Percentiles rank a stretch among this genome's conserved stretches.
Conservation (phyloP, 2,888 invertebrate species). For the Campoplex capitator region DNA sequence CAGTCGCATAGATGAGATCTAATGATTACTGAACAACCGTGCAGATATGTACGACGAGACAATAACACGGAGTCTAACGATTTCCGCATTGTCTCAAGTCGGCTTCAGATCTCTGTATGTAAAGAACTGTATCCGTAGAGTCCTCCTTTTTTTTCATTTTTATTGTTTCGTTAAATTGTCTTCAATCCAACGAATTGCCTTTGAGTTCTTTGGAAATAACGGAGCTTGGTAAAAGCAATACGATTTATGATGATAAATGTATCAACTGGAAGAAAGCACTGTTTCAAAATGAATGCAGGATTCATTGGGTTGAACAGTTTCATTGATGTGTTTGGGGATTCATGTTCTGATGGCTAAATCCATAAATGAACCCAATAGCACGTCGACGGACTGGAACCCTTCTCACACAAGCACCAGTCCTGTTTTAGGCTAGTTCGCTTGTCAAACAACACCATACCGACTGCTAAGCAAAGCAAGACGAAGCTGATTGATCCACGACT, state of each 20-base stretch:
- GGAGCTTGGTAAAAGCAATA: neutral
- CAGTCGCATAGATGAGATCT: conserved; percentile 50
- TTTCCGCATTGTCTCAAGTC: conserved; percentile 53
- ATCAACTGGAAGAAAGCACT: neutral
- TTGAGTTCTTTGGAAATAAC: neutral
- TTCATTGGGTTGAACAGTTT: conserved; percentile 4
- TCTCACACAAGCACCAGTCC: neutral
- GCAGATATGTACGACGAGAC: conserved; percentile 16
- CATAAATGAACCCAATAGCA: neutral
- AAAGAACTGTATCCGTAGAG: neutral
- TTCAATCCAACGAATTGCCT: neutral
- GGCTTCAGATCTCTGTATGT: neutral
- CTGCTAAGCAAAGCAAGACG: conserved; percentile 19
- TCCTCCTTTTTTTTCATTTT: neutral
- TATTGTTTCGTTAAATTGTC: conserved; percentile 9
- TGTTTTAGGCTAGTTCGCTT: neutral
- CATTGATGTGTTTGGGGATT: neutral
- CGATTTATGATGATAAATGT: neutral
- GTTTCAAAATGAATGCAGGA: neutral
- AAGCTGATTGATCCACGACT: conserved; percentile 35
- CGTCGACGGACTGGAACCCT: neutral
- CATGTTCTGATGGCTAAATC: neutral
- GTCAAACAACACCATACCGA: conserved; percentile 6
- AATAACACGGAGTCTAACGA: conserved; percentile 8
- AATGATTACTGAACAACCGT: conserved; percentile 55